Base-by-base conservation (phyloP, 2,888 invertebrate genomes). In the Ornithoptera priamus region DNA sequence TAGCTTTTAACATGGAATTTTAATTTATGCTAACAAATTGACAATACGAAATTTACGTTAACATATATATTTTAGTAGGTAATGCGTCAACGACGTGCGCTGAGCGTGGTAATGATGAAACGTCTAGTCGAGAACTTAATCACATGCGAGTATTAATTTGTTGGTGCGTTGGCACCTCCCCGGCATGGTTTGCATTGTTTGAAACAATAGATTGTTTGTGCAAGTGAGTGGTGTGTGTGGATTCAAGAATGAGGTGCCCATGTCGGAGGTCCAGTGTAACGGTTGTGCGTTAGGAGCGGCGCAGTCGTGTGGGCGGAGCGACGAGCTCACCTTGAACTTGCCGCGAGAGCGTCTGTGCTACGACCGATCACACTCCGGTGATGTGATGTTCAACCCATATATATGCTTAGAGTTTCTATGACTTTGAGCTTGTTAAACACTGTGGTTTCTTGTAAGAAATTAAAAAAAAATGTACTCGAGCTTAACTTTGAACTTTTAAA, bases 241-340 rank as follows among this genome's bases (percentile, higher is more conserved):
- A 79, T 80, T 77, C 75, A 77, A 81, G 83, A 84, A 82, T 82
- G 83, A 82, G 84, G 83, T 81, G 81, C 81, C 80, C 77, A 82
- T 81, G 84, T 82, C 81, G 81, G 83, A 80, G 85, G 86, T 86
- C 83, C 85, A 82, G 79, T 82, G 86, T 90, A 90, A 90, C 90
- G 90, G 91, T 90, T 83, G 85, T 85, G 84, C 75, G 82, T 79
- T 84, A 80, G 87, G 85, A 82, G 85, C 84, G 85, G 86, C 83
- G 76, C 71, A 81, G 50, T 18, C 83, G 89, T 83, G 91, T 91
- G 89, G 91, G 92, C 87, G 92, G 89, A 86, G 87, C 87, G 88
- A 90, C 86, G 88, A 84, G 90, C 86, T 92, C 89, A 90, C 92
- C 92, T 92, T 92, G 92, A 92, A 92, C 92, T 92, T 92, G 91